Percentiles rank a stretch among this genome's conserved stretches.
Evolutionary conservation across 2,888 invertebrate species (phyloP).

Genomic region (Gymnoscelis rufifasciata): DNA sequence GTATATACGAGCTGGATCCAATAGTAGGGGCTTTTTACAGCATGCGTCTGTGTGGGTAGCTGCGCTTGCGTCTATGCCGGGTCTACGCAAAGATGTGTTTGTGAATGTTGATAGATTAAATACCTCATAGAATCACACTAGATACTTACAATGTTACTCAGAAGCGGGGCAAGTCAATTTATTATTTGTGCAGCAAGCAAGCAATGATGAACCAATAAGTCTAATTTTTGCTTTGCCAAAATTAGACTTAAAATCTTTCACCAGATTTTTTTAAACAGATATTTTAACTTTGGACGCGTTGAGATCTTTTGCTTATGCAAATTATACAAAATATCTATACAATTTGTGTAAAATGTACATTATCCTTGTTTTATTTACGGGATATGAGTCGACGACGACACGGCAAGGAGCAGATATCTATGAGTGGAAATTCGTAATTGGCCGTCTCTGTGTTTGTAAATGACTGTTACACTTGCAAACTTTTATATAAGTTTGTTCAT

Average conservation of each 20-base stretch:
- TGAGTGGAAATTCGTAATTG: too few species aligned
- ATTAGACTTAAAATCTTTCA: too few species aligned
- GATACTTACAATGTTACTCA: constrained; percentile 20
- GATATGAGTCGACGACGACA: too few species aligned
- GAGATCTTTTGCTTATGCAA: constrained; percentile 27
- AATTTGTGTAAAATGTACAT: too few species aligned
- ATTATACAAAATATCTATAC: too few species aligned
- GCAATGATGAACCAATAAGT: constrained; percentile 7
- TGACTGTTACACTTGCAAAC: too few species aligned
- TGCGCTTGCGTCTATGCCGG: constrained; percentile 34
- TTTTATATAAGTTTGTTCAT: too few species aligned
- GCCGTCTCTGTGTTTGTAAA: too few species aligned
- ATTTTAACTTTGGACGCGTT: constrained; percentile 29
- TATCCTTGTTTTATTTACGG: too few species aligned
- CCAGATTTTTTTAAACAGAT: too few species aligned
- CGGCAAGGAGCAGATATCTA: too few species aligned
- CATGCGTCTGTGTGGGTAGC: constrained; percentile 32
- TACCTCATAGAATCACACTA: constrained; percentile 36
- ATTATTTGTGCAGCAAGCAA: constrained; percentile 3
- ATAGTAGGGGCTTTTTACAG: constrained; percentile 29
- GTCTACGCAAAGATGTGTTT: constrained; percentile 39
- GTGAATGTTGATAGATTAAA: constrained; percentile 51
- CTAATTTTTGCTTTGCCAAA: background rate
- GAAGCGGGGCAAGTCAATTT: constrained; percentile 17
- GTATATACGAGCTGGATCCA: constrained; percentile 1